Conservation (phyloP, 2,113 vertebrate genomes). For the Tetraodon nigroviridis region DNA sequence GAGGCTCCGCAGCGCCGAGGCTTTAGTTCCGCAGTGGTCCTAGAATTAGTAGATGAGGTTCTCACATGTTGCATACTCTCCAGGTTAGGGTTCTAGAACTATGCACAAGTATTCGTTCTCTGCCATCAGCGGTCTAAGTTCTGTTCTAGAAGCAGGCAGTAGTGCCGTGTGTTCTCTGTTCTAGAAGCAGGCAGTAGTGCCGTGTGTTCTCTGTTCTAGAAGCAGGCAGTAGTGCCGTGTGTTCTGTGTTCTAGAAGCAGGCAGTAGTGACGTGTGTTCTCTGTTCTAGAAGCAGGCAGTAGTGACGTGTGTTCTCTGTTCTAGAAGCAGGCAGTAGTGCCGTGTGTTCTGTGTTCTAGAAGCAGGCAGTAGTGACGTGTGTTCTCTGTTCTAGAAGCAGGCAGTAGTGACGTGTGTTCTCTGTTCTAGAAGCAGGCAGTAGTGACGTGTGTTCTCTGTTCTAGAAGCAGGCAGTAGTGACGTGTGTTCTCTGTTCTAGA, state of each 20-base stretch:
- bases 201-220: slow-evolving; percentile 12
- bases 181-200: slow-evolving; percentile 3
- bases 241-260: slow-evolving; percentile 26
- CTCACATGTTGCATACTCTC: no score
- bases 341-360: slow-evolving; percentile 11
- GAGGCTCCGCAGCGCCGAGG: slow-evolving; percentile 9
- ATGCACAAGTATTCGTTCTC: slow-evolving; percentile 68
- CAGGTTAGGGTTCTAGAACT: slow-evolving; percentile 30
- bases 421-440: slow-evolving; percentile 6
- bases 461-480: slow-evolving; percentile 54
- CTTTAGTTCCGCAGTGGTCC: not conserved
- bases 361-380: slow-evolving; percentile 49
- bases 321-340: slow-evolving; percentile 55
- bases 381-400: slow-evolving; percentile 85
- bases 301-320: slow-evolving; percentile 2
- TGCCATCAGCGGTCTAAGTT: slow-evolving; percentile 57
- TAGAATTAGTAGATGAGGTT: slow-evolving; percentile 1
- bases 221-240: slow-evolving; percentile 61
- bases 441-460: slow-evolving; percentile 10
- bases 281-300: slow-evolving; percentile 5
- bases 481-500: slow-evolving; percentile 25
- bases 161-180: slow-evolving; percentile 61
- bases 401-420: slow-evolving; percentile 84
- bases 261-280: slow-evolving; percentile 57
- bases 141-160: slow-evolving; percentile 90